These are phyloP conservation scores for Prolemur simus DNA, from an alignment of 2,113 vertebrate genomes.

Conservation along the genomic window DNA sequence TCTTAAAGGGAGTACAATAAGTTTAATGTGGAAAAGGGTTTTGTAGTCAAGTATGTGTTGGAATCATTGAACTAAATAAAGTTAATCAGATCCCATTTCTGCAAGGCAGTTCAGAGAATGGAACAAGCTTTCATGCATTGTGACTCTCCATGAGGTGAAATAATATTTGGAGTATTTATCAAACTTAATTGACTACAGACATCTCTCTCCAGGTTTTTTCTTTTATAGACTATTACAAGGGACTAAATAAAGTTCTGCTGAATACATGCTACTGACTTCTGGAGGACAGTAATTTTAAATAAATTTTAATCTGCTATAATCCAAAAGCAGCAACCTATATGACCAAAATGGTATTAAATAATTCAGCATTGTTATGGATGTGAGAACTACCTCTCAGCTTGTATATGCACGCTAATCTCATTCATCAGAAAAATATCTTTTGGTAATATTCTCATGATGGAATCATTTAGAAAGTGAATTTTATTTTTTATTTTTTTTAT, in stretches of 20 bases:
- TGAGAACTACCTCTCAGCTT: not conserved
- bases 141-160: not conserved
- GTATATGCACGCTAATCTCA: not conserved
- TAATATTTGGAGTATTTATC: slow-evolving; percentile 22
- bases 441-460: not conserved
- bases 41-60: not conserved
- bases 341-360: not conserved
- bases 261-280: not conserved
- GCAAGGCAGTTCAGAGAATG: not conserved
- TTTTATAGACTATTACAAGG: not conserved
- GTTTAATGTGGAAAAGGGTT: not conserved
- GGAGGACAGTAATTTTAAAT: not conserved
- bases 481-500: too few species aligned
- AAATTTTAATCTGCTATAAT: not conserved
- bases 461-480: not conserved
- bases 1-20: not conserved
- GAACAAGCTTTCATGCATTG: not conserved
- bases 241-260: not conserved
- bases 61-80: slow-evolving; percentile 1
- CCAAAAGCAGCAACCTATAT: not conserved
- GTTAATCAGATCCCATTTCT: not conserved
- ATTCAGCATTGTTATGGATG: not conserved
- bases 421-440: not conserved
- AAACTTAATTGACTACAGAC: slow-evolving; percentile 5
- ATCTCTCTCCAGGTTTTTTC: not conserved